Base-by-base conservation (phyloP, 2,113 vertebrate species). In the Tragelaphus imberbis region DNA sequence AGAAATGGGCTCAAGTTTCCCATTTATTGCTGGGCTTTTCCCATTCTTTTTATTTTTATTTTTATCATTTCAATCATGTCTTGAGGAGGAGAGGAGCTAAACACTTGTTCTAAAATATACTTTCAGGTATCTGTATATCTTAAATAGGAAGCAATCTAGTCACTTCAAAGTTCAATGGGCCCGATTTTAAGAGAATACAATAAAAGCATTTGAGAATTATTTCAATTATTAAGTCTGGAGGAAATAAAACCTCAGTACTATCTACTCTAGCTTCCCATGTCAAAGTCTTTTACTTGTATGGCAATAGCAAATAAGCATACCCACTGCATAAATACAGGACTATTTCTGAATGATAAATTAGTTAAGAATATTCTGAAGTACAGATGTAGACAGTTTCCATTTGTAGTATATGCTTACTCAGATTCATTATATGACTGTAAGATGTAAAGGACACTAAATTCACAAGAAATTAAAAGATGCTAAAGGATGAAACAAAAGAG, bases 311-410 rank as follows among this genome's bases (percentile, higher is more conserved):
- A 84, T 85, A 17, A 88, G 33, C 90, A 93, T 40, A 92, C 12
- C 27, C n/a, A 59, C 13, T 84, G 19, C 25, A 85, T 33, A 95
- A 90, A 85, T 79, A n/a, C 28, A 97, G 53, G 84, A 77, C 25
- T 95, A 63, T 30, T 82, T 81, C 7, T 85, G 51, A 95, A 95
- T 82, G 47, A 96, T 5, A 80, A 94, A 40, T n/a, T 56, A 47
- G 21, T 84, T 85, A 92, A 90, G 51, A 93, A 93, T 89, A 97
- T 89, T 95, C 47, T 94, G 15, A 96, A 96, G 59, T n/a, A 93
- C 3, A 93, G 47, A 68, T 92, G 19, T 36, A 84, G 23, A 68
- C 10, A 88, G 47, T 30, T 36, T 12, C 71, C 12, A 65, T 93
- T 61, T 97, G 44, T 56, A 88, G 11, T 53, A 79, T 59, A 56